Conservation (phyloP, 2,888 invertebrate genomes). For the Papilio elwesi region DNA sequence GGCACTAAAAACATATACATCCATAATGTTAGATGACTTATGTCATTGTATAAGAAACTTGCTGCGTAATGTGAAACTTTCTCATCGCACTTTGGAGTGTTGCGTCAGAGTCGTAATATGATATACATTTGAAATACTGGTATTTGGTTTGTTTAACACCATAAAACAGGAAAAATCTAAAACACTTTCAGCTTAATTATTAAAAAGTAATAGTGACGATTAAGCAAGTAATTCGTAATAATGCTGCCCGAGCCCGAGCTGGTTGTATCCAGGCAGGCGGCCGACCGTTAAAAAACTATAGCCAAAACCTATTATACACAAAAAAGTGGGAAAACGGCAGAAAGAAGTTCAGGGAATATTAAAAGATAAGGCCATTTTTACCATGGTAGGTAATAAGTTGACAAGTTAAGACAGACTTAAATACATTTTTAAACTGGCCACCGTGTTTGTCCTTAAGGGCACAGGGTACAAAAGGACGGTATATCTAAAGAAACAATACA, state of each 20-base stretch:
- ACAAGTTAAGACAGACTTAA: background rate
- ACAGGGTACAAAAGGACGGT: background rate
- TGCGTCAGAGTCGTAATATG: slow-evolving; percentile 18
- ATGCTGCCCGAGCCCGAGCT: too few species aligned
- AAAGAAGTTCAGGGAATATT: too few species aligned
- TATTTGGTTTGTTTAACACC: background rate
- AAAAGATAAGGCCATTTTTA: too few species aligned
- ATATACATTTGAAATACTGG: background rate
- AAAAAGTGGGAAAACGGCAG: too few species aligned
- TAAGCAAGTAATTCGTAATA: background rate
- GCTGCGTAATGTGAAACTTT: slow-evolving; percentile 51
- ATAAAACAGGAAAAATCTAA: background rate
- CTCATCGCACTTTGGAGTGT: slow-evolving; percentile 49
- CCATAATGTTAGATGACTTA: slow-evolving; percentile 46
- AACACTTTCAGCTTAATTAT: background rate
- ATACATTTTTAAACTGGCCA: background rate
- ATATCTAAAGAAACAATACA: slow-evolving; percentile 21
- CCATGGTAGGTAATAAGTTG: too few species aligned
- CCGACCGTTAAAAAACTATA: too few species aligned
- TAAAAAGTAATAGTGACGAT: background rate
- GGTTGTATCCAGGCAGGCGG: too few species aligned
- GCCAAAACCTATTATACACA: too few species aligned
- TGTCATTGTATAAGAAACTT: slow-evolving; percentile 48
- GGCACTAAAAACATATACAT: slow-evolving; percentile 19
- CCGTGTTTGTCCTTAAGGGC: background rate